phyloP scores from a whole-genome alignment of 2,888 invertebrate genomes.

The Apamea epomidion region DNA sequence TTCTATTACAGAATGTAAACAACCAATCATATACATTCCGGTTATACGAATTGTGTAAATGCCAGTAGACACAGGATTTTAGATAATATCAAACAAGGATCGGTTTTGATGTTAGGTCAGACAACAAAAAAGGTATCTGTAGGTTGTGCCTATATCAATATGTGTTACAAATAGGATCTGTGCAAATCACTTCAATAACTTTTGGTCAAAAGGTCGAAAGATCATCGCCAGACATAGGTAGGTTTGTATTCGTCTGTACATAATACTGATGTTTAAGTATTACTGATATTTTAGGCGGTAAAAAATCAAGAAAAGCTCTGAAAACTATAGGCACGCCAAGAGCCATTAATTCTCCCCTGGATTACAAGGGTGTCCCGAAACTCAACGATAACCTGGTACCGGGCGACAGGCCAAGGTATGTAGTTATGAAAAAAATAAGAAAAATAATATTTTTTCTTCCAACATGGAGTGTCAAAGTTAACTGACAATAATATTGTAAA shows the following conservation, averaged over 20 bases:
- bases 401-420: too few relatives aligned
- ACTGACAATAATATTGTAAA: too few relatives aligned
- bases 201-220: neutral
- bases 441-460: too few relatives aligned
- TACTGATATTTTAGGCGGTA: neutral
- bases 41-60: conserved; percentile 24
- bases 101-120: conserved; percentile 29
- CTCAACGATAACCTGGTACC: too few relatives aligned
- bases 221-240: too few relatives aligned
- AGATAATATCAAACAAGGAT: conserved; percentile 15
- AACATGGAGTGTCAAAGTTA: too few relatives aligned
- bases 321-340: neutral
- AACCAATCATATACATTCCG: neutral
- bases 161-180: conserved; percentile 16
- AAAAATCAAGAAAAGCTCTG: neutral
- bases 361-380: too few relatives aligned
- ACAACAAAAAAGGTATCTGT: neutral
- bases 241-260: neutral
- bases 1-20: conserved; percentile 1
- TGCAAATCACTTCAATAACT: neutral
- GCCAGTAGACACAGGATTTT: conserved; percentile 16
- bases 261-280: neutral
- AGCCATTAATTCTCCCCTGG: neutral
- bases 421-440: too few relatives aligned
- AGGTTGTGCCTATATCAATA: neutral